phyloP scores from a whole-genome alignment of 1,140 invertebrate species.

The Micrasema minimum region DNA sequence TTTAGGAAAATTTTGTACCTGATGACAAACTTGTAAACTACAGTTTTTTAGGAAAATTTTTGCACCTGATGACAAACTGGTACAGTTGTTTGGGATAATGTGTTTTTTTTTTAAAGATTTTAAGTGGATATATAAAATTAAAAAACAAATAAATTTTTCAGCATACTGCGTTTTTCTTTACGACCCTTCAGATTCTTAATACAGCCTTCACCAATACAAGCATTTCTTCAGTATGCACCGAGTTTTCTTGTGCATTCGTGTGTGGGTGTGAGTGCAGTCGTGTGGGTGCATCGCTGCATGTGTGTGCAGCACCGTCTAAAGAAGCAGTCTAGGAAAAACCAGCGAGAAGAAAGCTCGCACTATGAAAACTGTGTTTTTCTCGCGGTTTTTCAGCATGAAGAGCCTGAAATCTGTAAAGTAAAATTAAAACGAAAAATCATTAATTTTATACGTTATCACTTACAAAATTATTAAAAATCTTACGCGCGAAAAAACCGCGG shows the following conservation, averaged over 20 bases:
- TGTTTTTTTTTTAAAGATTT: no score
- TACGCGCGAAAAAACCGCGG: no score
- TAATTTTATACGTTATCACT: no score
- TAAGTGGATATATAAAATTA: background rate
- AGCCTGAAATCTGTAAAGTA: slow-evolving; percentile 13
- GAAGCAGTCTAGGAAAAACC: slow-evolving; percentile 52
- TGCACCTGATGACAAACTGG: no score
- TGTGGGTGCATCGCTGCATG: slow-evolving; percentile 29
- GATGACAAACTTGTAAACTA: no score
- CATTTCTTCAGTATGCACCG: slow-evolving; percentile 23
- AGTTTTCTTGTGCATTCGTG: slow-evolving; percentile 19
- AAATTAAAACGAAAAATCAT: background rate
- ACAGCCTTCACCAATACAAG: slow-evolving; percentile 30
- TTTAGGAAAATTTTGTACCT: no score
- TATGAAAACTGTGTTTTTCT: slow-evolving; percentile 38
- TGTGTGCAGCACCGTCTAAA: slow-evolving; percentile 42
- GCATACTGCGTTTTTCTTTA: slow-evolving; percentile 4
- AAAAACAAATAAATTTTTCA: background rate
- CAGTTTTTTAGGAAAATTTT: no score
- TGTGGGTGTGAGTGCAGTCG: background rate
- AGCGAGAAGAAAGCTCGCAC: slow-evolving; percentile 39
- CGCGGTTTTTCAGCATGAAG: slow-evolving; percentile 29
- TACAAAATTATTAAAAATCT: no score
- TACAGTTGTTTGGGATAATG: no score
- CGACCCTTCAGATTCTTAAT: slow-evolving; percentile 4